Conservation (phyloP, 2,888 invertebrate genomes). For the Danaus chrysippus region DNA sequence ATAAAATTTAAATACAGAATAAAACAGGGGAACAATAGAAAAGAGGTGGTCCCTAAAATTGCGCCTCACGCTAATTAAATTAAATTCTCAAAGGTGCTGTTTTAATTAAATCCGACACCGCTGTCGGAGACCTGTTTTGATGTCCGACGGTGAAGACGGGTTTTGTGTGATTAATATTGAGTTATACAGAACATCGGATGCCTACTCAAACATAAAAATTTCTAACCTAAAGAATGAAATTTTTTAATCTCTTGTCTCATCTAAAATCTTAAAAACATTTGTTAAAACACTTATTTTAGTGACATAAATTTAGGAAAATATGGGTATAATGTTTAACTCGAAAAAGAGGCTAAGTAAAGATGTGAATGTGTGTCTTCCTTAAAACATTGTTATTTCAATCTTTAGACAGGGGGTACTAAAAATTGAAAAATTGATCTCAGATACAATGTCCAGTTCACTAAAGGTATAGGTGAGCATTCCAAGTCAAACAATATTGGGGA, state of each 20-base stretch:
- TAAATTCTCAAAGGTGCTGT: conserved; percentile 44
- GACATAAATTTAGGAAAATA: too few relatives aligned
- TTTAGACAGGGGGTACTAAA: neutral
- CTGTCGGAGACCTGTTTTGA: conserved; percentile 35
- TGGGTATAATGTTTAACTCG: too few relatives aligned
- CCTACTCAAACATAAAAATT: neutral
- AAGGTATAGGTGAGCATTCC: conserved; percentile 39
- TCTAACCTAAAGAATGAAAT: neutral
- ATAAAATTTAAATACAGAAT: conserved; percentile 15
- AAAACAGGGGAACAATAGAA: conserved; percentile 21
- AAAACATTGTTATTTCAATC: neutral
- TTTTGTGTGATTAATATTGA: conserved; percentile 16
- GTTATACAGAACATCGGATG: conserved; percentile 10
- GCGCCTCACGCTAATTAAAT: conserved; percentile 45
- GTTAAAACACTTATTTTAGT: too few relatives aligned
- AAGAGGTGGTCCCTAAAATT: conserved; percentile 35
- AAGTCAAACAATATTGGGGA: conserved; percentile 65
- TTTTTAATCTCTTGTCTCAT: neutral
- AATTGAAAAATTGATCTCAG: conserved; percentile 2
- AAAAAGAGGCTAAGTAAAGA: too few relatives aligned
- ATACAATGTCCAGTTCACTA: conserved; percentile 15
- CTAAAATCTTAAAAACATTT: too few relatives aligned
- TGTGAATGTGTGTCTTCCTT: too few relatives aligned
- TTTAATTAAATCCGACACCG: conserved; percentile 49
- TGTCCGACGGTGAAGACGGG: conserved; percentile 17